These are phyloP conservation scores for Pogonognathellus flavescens DNA, from an alignment of 1,140 invertebrate species.

Conservation along the genomic window DNA sequence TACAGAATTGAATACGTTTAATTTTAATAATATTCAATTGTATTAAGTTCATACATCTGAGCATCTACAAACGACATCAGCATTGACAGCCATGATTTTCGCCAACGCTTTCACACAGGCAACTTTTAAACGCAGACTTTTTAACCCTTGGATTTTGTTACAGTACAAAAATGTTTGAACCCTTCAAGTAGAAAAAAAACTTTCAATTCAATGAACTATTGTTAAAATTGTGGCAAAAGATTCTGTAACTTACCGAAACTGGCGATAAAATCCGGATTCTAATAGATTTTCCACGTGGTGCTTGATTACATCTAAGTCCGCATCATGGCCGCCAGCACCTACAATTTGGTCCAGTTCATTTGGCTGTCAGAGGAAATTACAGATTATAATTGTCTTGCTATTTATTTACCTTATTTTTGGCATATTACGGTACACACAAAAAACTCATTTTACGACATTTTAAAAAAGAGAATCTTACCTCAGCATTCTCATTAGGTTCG, in stretches of 20 bases:
- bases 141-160: conserved; percentile 35
- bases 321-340: conserved; percentile 59
- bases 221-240: not conserved
- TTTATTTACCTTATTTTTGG: too few relatives aligned
- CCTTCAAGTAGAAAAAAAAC: not conserved
- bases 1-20: not conserved
- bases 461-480: too few relatives aligned
- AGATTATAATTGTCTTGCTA: too few relatives aligned
- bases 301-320: conserved; percentile 53
- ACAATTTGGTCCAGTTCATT: conserved; percentile 62
- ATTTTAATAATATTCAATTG: conserved; percentile 16
- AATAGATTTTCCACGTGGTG: conserved; percentile 42
- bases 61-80: conserved; percentile 4
- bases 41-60: conserved; percentile 22
- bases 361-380: not conserved
- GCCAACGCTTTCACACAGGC: conserved; percentile 54
- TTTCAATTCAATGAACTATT: not conserved
- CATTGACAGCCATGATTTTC: conserved; percentile 59
- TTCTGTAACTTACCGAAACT: conserved; percentile 4
- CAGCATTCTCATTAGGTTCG: not conserved
- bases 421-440: too few relatives aligned
- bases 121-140: conserved; percentile 58
- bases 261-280: conserved; percentile 54
- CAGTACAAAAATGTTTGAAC: not conserved
- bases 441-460: too few relatives aligned